Base-by-base conservation (phyloP, 2,888 invertebrate genomes). In the Nipponacmea schrenckii region DNA sequence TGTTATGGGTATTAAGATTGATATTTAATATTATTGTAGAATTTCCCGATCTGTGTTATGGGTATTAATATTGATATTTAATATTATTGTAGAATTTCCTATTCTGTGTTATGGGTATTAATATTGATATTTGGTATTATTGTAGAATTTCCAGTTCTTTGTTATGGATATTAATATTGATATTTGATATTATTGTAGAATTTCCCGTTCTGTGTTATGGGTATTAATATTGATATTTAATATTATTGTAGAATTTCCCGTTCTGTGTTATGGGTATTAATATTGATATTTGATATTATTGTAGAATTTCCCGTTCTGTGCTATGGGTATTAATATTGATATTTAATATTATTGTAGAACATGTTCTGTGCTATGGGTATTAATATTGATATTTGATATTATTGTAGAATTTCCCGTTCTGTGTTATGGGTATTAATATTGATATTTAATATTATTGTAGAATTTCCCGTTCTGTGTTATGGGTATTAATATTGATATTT, bases 391-490 rank as follows among this genome's bases (percentile, higher is more conserved):
- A n/a, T 15, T 5, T 50, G 44, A 39, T 70, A 50, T 45, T 67
- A 24, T 83, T 84, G 17, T 86, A 91, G 89, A 90, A 91, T 79
- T 91, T 91, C 82, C 91, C 91, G 0, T 89, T 91, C 74, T 90
- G 90, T 80, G 89, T 91, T 17, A 91, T 91, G 86, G 89, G 91
- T 65, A 89, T 91, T 63, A 91, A 91, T 82, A 86, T 91, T 64
- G n/a, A n/a, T n/a, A n/a, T 15, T 5, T 50, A 50, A 39, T 70
- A 50, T 45, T 67, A 24, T 83, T 84, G 17, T 86, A 91, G 89
- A 90, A 91, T 79, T 91, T 91, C 82, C 91, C 91, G 0, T 89
- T 91, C 74, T 90, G 90, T 80, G 89, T 91, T 17, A 91, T 91
- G 86, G 89, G 91, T 65, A 89, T 91, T 63, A 91, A 91, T 82